A percentile compares a stretch with the other conserved stretches of the same genome.
These are phyloP conservation scores for Anabas testudineus DNA, from an alignment of 2,797 vertebrate genomes.

Conservation along the genomic window DNA sequence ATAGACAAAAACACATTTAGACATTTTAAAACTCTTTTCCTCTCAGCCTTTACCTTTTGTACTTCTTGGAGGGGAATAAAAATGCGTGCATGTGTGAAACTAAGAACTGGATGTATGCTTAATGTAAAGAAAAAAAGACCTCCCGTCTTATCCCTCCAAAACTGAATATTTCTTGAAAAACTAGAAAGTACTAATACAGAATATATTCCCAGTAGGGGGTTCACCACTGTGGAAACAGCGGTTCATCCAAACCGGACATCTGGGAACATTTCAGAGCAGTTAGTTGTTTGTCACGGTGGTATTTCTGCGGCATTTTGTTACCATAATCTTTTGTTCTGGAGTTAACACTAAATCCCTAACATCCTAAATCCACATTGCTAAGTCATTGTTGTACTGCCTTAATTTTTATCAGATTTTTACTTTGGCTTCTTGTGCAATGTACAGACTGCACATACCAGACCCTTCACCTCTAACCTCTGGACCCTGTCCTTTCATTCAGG, in stretches of 20 bases:
- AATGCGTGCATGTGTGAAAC: background rate
- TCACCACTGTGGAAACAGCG: slow-evolving; percentile 16
- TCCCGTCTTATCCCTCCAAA: background rate
- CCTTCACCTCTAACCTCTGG: slow-evolving; percentile 51
- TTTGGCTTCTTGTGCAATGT: slow-evolving; percentile 3
- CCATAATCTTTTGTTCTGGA: slow-evolving; percentile 46
- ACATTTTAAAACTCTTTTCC: too few relatives aligned
- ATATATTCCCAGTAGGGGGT: background rate
- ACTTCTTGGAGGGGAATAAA: background rate
- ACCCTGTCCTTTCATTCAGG: slow-evolving; percentile 81
- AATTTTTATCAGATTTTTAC: slow-evolving; percentile 25
- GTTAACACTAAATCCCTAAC: slow-evolving; percentile 32
- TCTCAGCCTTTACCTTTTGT: background rate
- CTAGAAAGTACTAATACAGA: background rate
- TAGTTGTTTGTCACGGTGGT: slow-evolving; percentile 29
- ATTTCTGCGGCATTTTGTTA: slow-evolving; percentile 31
- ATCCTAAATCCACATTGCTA: slow-evolving; percentile 16
- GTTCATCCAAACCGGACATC: slow-evolving; percentile 38
- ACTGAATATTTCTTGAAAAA: background rate
- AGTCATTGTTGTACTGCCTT: background rate
- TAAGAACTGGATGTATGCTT: background rate
- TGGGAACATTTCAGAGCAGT: slow-evolving; percentile 47
- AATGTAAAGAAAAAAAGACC: slow-evolving; percentile 5
- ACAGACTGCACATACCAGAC: slow-evolving; percentile 34
- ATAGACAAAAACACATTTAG: background rate